Base-by-base conservation (phyloP, 2,113 vertebrate species). In the Strix uralensis region DNA sequence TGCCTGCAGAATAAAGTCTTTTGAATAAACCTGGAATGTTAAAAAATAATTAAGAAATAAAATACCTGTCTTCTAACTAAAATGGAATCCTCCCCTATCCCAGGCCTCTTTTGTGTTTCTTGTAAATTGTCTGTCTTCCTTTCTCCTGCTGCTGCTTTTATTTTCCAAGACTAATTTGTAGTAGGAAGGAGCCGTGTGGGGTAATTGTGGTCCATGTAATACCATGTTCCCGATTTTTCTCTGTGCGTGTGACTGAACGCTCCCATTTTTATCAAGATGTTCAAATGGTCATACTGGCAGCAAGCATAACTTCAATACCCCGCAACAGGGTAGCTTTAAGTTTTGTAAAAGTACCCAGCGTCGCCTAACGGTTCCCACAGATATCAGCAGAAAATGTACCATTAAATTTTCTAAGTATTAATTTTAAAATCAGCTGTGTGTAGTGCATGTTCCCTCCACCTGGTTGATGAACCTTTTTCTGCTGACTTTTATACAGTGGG, bases 1-100 rank as follows among this genome's bases (percentile, higher is more conserved):
- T 75, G 93, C 73, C 74, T 90, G 78, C 83, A 78, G 49, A 94
- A 86, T 78, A 89, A 77, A 88, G 90, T 96, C 92, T 94, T 92
- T 93, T 86, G 34, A 96, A 95, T 97, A 96, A 96, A 97, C 49
- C 57, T 87, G 89, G 80, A 91, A 96, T 96, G 93, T 81, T 84
- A 57, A 87, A 95, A 87, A 90, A 27, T 42, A 74, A 38, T 42
- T 19, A 77, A 34, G 42, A 73, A 75, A 62, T 83, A 59, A 93
- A 88, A 62, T 34, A 52, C 32, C 23, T 83, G 23, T 86, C 71
- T 80, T 74, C 57, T 58, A 65, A 74, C 20, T 90, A 15, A 71
- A 90, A 52, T 12, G 4, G 18, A 77, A 54, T 93, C 62, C 58
- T 84, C 23, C 63, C 2, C 1, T 55, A 23, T 15, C 19, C 38